phyloP scores from a whole-genome alignment of 2,797 vertebrate genomes.

The Anguilla anguilla region DNA sequence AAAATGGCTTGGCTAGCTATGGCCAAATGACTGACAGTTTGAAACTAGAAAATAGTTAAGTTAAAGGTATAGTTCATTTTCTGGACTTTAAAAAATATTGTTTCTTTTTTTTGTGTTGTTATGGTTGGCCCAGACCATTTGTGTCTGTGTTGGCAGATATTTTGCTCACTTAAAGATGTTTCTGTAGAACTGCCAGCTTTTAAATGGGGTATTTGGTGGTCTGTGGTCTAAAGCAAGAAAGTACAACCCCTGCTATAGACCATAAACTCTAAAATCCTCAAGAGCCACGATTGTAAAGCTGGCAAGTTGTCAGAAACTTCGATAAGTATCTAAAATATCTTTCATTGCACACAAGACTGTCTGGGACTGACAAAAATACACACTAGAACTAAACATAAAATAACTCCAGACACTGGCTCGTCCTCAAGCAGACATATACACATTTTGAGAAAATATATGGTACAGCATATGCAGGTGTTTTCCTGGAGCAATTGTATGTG shows the following conservation, averaged over 20 bases:
- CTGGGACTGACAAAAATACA: background rate
- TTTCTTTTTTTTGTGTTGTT: background rate
- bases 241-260: background rate
- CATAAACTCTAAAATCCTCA: background rate
- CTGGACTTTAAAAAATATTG: background rate
- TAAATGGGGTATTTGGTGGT: background rate
- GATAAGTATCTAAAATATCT: background rate
- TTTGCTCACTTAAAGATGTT: background rate
- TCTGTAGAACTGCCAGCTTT: background rate
- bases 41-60: background rate
- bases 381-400: background rate
- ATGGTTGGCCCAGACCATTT: background rate
- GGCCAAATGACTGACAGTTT: background rate
- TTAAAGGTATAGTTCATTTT: background rate
- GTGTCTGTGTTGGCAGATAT: background rate
- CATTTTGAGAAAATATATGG: background rate
- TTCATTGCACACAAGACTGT: background rate
- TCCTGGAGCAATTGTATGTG: background rate
- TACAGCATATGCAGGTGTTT: background rate
- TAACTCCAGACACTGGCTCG: background rate
- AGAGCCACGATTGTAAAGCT: background rate
- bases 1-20: background rate
- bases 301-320: background rate
- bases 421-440: background rate
- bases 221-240: slow-evolving; percentile 2